Evolutionary conservation across 2,113 vertebrate genomes (phyloP).

Genomic region (Neoarius graeffei): DNA sequence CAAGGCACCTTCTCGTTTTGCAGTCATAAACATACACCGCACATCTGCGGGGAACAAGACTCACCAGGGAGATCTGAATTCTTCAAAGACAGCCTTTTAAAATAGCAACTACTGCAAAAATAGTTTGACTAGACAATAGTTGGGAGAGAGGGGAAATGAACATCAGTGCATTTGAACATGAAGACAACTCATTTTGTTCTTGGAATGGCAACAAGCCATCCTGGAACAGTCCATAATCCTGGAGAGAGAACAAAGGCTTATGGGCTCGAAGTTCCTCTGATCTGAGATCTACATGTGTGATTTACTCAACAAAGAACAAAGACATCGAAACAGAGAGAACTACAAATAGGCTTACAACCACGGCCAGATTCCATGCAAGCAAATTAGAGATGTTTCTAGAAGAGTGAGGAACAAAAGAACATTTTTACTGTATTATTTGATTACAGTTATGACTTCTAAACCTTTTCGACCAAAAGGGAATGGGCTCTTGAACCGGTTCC

Average conservation of each 20-base stretch:
- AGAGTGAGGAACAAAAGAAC: neutral
- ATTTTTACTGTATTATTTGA: neutral
- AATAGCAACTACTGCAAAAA: slow-evolving; percentile 25
- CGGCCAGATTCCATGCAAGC: slow-evolving; percentile 44
- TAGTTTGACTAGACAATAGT: slow-evolving; percentile 32
- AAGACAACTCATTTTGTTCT: slow-evolving; percentile 45
- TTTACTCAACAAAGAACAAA: slow-evolving; percentile 21
- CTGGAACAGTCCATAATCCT: slow-evolving; percentile 24
- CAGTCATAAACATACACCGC: slow-evolving; percentile 10
- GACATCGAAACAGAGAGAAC: slow-evolving; percentile 32
- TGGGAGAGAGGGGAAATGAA: neutral
- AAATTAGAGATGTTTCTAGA: slow-evolving; percentile 47
- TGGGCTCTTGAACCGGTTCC: too few relatives aligned
- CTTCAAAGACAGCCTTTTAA: slow-evolving; percentile 35
- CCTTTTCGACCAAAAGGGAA: too few relatives aligned
- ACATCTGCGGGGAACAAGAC: slow-evolving; percentile 30
- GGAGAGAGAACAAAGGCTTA: slow-evolving; percentile 21
- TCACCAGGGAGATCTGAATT: slow-evolving; percentile 18
- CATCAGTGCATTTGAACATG: slow-evolving; percentile 22
- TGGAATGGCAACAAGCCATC: slow-evolving; percentile 33
- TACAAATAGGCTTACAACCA: slow-evolving; percentile 39
- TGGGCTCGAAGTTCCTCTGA: slow-evolving; percentile 32
- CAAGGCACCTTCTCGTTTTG: slow-evolving; percentile 20
- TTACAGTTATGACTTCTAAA: neutral
- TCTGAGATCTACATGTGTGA: slow-evolving; percentile 48